phyloP scores from a whole-genome alignment of 2,797 vertebrate species.

The Discoglossus pictus region DNA sequence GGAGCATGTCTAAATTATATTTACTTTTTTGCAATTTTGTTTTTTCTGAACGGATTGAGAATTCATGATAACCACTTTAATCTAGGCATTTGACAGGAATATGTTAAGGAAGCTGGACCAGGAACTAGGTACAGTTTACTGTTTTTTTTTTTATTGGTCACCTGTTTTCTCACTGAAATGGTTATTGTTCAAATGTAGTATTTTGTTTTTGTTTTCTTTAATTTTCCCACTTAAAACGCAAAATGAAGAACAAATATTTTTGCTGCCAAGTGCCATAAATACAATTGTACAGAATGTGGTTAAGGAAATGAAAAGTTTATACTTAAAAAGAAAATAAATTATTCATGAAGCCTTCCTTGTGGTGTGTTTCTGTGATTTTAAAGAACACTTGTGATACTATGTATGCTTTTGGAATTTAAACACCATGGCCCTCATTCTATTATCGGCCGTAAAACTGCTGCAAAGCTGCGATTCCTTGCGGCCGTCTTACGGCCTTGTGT shows the following conservation, averaged over 20 bases:
- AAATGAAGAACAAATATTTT: conserved; percentile 71
- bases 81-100: conserved; percentile 47
- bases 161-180: conserved; percentile 53
- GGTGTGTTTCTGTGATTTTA: conserved; percentile 56
- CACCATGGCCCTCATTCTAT: too few relatives aligned
- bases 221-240: conserved; percentile 49
- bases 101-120: conserved; percentile 53
- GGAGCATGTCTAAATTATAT: too few relatives aligned
- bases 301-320: conserved; percentile 73
- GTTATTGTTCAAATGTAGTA: conserved; percentile 58
- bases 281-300: conserved; percentile 77
- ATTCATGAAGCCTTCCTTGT: conserved; percentile 72
- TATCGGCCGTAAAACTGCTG: too few relatives aligned
- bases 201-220: conserved; percentile 59
- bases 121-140: too few relatives aligned
- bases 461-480: too few relatives aligned
- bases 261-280: conserved; percentile 73
- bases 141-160: conserved; percentile 54
- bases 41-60: conserved; percentile 62
- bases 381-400: too few relatives aligned
- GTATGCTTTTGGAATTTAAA: too few relatives aligned
- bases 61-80: conserved; percentile 54
- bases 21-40: too few relatives aligned
- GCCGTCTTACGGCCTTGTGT: too few relatives aligned
- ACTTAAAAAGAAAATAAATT: conserved; percentile 76